Conservation (phyloP, 2,113 vertebrate species). For the Phyllopteryx taeniolatus region DNA sequence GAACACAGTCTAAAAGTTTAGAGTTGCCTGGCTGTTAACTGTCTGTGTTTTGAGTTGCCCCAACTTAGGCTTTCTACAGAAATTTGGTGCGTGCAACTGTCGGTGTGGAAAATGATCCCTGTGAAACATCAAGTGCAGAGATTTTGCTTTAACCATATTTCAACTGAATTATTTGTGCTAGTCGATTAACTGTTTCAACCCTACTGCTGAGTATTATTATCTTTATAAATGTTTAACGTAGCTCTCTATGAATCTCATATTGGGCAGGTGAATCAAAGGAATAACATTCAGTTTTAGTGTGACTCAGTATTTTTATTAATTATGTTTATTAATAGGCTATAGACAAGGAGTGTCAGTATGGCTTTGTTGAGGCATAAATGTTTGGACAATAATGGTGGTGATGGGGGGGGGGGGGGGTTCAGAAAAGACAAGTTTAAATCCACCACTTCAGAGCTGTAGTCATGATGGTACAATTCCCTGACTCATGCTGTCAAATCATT, state of each 20-base stretch:
- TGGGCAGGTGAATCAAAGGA: not conserved
- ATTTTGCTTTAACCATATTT: too few relatives aligned
- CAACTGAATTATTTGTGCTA: not conserved
- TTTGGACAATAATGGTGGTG: not conserved
- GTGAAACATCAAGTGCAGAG: too few relatives aligned
- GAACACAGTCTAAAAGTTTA: too few relatives aligned
- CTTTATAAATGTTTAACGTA: not conserved
- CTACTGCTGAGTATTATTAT: not conserved
- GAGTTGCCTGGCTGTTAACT: too few relatives aligned
- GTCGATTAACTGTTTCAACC: not conserved
- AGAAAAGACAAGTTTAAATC: not conserved
- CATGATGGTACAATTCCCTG: not conserved
- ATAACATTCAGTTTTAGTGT: not conserved
- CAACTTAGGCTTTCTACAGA: too few relatives aligned
- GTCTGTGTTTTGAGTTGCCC: too few relatives aligned
- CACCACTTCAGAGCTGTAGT: slow-evolving; percentile 3
- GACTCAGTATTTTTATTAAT: too few relatives aligned
- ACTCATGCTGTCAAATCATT: slow-evolving; percentile 1
- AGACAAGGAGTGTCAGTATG: not conserved
- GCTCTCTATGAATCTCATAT: too few relatives aligned
- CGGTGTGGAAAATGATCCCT: too few relatives aligned
- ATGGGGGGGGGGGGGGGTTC: not conserved
- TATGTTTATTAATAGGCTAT: not conserved
- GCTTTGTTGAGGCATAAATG: not conserved
- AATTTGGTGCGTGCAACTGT: too few relatives aligned